Base-by-base conservation (phyloP, 2,888 invertebrate species). In the Latrodectus hesperus region DNA sequence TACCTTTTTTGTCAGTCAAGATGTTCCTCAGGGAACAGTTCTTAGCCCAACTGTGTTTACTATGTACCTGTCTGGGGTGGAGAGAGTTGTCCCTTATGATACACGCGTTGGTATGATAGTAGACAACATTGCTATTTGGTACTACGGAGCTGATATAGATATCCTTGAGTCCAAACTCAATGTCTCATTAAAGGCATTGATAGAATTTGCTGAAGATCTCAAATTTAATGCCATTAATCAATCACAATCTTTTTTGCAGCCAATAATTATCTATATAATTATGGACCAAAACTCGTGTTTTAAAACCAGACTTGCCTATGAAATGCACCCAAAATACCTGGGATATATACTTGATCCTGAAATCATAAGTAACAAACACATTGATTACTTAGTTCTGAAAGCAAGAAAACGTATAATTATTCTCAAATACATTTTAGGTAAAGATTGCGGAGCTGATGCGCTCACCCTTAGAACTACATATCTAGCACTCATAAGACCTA, bases 341-440 rank as follows among this genome's bases (percentile, higher is more conserved):
- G 60, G 16, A 6, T 68, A 17, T 1, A 53, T 82, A 55, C 17
- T 82, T 3, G 74, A 82, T 17, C 12, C 75, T 3, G 74, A 82
- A 60, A 53, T 51, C 51, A 74, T 53, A 52, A 14, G 65, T 74
- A 65, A 81, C n/a, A 81, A 73, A 26, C 74, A 74, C 53, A 73
- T 83, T 70, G 75, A 83, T 12, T 17, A 74, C 10, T 17, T 71
- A 60, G 16, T 12, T 9, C 17, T 49, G 65, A 81, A 73, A 9
- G 14, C 12, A 17, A 81, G 73, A 16, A 81, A 81, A 52, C 71
- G 64, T 22, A 49, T 71, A 79, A 71, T 60, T 38, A 38, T 77
- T 10, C 67, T 65, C 5, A 67, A 77, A n/a, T 79, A 79, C 49
- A 79, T 38, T 16, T 55, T 71, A 60, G 60, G 60, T 4, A 55